Evolutionary conservation across 2,888 invertebrate genomes (phyloP).

Genomic region (Sphecodes monilicornis): DNA sequence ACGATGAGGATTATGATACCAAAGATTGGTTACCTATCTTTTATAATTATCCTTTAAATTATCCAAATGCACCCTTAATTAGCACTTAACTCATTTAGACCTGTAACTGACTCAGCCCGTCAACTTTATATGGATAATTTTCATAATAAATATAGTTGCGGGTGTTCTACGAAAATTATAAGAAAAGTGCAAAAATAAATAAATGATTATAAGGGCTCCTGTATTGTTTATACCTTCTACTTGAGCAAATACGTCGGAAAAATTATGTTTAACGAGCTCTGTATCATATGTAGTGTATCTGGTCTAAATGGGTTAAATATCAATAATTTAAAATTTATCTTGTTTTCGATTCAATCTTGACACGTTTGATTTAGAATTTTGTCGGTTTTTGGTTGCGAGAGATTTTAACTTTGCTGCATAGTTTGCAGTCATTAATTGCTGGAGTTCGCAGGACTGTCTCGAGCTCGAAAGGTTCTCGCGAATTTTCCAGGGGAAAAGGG

Average conservation of each 20-base stretch:
- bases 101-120: not conserved
- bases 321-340: not conserved
- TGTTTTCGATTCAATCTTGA: not conserved
- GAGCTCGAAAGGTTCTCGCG: not conserved
- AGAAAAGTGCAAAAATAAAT: not conserved
- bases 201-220: not conserved
- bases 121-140: not conserved
- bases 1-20: constrained; percentile 7
- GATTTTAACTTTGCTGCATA: not conserved
- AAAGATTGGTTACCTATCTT: not conserved
- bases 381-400: not conserved
- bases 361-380: not conserved
- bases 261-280: not conserved
- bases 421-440: not conserved
- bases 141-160: not conserved
- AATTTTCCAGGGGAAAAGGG: constrained; percentile 1
- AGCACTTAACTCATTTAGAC: not conserved
- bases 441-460: not conserved
- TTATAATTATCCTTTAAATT: not conserved
- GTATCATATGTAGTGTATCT: too few species aligned
- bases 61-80: not conserved
- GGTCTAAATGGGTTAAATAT: not conserved
- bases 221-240: not conserved
- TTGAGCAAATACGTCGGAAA: too few species aligned
- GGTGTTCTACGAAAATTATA: not conserved